Evolutionary conservation across 2,888 invertebrate genomes (phyloP).

Genomic region (Eulithis prunata): DNA sequence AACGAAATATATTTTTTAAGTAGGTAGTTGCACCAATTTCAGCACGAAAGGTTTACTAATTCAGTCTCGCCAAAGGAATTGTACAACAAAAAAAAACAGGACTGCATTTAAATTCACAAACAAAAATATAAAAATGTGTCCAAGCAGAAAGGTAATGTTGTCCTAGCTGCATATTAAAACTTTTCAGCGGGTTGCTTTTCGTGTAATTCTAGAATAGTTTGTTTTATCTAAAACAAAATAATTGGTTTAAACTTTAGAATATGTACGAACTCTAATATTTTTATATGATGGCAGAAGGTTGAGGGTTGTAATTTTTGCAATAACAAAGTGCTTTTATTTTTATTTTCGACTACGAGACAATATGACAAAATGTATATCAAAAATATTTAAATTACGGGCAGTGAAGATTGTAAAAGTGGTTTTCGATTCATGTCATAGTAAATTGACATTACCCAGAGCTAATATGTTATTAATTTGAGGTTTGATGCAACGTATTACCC

Average conservation of each 20-base stretch:
- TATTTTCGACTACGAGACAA: no score
- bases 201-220: neutral
- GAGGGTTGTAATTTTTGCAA: no score
- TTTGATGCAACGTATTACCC: slow-evolving; percentile 2
- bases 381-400: no score
- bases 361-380: no score
- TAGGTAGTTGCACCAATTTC: no score
- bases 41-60: neutral
- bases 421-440: neutral
- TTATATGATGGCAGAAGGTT: no score
- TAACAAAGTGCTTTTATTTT: no score
- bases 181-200: slow-evolving; percentile 23
- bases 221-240: no score
- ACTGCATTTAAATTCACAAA: slow-evolving; percentile 16
- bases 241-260: no score
- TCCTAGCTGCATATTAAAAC: slow-evolving; percentile 19
- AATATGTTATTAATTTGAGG: neutral
- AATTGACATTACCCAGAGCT: neutral
- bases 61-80: slow-evolving; percentile 13
- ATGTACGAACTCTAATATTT: no score
- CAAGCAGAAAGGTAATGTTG: slow-evolving; percentile 19
- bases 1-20: no score
- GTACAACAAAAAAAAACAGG: neutral
- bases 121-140: slow-evolving; percentile 21
- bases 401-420: no score